Percentiles rank a stretch among this genome's conserved stretches.
Conservation (phyloP, 2,888 invertebrate species). For the Margaritifera margaritifera region DNA sequence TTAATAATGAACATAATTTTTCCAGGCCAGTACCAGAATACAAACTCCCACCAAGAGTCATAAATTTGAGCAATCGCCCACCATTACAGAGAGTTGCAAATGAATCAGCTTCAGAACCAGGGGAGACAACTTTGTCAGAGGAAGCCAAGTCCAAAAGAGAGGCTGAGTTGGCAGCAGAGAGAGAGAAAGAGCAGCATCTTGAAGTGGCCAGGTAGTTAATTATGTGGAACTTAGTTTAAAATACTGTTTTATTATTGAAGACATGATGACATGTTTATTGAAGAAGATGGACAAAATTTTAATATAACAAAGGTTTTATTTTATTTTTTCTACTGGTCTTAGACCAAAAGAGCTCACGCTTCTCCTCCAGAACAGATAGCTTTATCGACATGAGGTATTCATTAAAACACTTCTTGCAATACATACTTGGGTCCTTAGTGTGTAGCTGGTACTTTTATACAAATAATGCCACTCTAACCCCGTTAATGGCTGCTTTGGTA, state of each 20-base stretch:
- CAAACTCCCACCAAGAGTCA: conserved; percentile 48
- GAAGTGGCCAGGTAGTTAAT: conserved; percentile 52
- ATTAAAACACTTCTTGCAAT: too few relatives aligned
- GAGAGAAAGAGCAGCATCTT: conserved; percentile 48
- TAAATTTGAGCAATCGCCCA: conserved; percentile 39
- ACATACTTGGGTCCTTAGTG: too few relatives aligned
- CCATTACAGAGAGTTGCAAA: conserved; percentile 14
- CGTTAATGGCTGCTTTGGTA: too few relatives aligned
- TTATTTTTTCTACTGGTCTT: too few relatives aligned
- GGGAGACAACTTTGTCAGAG: neutral
- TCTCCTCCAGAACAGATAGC: too few relatives aligned
- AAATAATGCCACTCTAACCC: too few relatives aligned
- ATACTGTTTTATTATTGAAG: neutral
- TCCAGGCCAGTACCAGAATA: neutral
- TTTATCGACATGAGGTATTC: too few relatives aligned
- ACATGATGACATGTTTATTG: neutral
- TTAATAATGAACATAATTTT: too few relatives aligned
- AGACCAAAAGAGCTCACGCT: too few relatives aligned
- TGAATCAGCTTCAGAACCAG: conserved; percentile 4
- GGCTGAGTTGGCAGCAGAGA: conserved; percentile 34
- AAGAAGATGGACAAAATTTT: too few relatives aligned
- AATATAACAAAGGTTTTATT: too few relatives aligned
- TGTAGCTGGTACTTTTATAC: too few relatives aligned
- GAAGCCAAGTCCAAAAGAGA: conserved; percentile 22
- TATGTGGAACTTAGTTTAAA: neutral